Evolutionary conservation across 2,797 vertebrate genomes (phyloP), one percentile per base, ranked within the genome.

Genomic region (Chaetophractus vellerosus): DNA sequence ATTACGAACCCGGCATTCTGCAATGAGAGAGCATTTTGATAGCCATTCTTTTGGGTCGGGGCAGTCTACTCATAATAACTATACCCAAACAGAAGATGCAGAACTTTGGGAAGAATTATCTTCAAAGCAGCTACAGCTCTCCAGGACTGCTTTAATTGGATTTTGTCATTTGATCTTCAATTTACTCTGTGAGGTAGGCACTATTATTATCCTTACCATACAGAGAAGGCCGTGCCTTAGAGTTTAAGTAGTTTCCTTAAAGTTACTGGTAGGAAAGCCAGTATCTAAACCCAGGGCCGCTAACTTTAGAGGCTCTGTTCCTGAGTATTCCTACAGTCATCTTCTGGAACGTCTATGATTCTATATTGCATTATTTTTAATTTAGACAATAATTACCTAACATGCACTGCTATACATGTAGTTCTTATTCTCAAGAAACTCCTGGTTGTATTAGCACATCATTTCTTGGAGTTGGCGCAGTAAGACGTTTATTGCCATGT

Each of bases 11-110:
- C 89, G 94, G 76, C 68, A 68, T 95, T 93, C 71, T 82, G 87
- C 93, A 72, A 91, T 64, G 69, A 90, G 88, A 96, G 63, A 50
- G 33, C 48, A 89, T 97, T 98, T 98, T 97, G 75, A 79, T 84
- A 93, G 85, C 93, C 26, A 78, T 80, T 96, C 11, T 83, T 88
- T 52, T 0, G 3, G 41, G 89, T 92, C 0, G 24, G 68, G 31
- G 41, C 21, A 94, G 50, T 48, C 14, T 64, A 50, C 76, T 91
- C 24, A 59, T 89, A 91, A 87, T 93, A 94, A 87, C 72, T 91
- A 76, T 45, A 90, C 86, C 76, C 41, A 94, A 95, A 96, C 48
- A 93, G 63, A 96, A 87, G 74, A 95, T 8, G 55, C 79, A 93
- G 72, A 80, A 11, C 52, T 61, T 88, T 36, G 38, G 76, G 36